Base-by-base conservation (phyloP, 2,113 vertebrate genomes). In the Grantiella picta region DNA sequence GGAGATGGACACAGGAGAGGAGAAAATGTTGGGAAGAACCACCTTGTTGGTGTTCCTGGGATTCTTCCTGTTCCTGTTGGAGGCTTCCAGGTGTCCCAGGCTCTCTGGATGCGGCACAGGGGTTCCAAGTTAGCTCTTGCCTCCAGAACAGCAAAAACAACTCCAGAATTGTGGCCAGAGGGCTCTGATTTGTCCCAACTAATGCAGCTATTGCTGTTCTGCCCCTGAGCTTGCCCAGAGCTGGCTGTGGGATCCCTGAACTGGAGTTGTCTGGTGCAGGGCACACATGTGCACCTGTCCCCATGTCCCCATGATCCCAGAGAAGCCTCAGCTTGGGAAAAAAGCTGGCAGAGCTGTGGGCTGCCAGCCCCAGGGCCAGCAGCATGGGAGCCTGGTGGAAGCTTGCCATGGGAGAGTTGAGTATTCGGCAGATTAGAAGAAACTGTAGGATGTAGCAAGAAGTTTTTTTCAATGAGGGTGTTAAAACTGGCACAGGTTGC, bases 31-130 rank as follows among this genome's bases (percentile, higher is more conserved):
- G 53, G 36, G 40, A 68, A 40, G 35, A 44, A 16, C 11, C 15
- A 9, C 54, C 38, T 27, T 42, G 21, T 28, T 35, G 36, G 19
- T 57, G 33, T 17, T 35, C 17, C 47, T 24, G 13, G 54, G 66
- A 17, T 76, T 80, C 56, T 59, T 52, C 33, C 4, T 0, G 0
- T 31, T 72, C 42, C 10, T 0, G 0, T 50, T 22, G 28, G 68
- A 64, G 53, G 53, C 12, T 82, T 47, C 40, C 65, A 57, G 25
- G 33, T 49, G 27, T 31, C 18, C 4, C 28, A 10, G 40, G 20
- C 60, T 45, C 80, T 82, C 40, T n/a, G 22, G 50, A 12, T 9
- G 21, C 3, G 9, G 29, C 35, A 31, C 24, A 17, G 42, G 25
- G 36, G 20, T 47, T 68, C 69, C 49, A 40, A 9, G 54, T 33